These are phyloP conservation scores for Cyphomyrus discorhynchus DNA, from an alignment of 2,113 vertebrate species.

Conservation along the genomic window DNA sequence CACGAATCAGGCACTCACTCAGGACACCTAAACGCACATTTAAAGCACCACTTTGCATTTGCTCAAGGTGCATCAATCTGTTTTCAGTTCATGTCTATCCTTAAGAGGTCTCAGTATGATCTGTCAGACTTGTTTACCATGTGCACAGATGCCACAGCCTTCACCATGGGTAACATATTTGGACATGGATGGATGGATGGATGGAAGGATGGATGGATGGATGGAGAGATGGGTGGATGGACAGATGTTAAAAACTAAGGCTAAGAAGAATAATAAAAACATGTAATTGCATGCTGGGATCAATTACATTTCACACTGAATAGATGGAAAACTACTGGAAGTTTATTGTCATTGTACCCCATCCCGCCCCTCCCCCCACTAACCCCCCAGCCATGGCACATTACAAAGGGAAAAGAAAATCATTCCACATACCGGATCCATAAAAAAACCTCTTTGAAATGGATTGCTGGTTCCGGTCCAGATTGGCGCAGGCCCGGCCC, in stretches of 20 bases:
- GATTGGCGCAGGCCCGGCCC: constrained; percentile 61
- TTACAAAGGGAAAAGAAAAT: constrained; percentile 70
- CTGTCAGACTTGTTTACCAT: neutral
- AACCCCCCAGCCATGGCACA: constrained; percentile 49
- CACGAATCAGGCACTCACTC: neutral
- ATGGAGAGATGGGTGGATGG: neutral
- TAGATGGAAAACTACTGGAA: constrained; percentile 13
- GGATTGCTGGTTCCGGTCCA: constrained; percentile 64
- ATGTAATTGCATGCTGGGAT: neutral
- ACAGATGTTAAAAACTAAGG: neutral
- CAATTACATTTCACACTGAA: constrained; percentile 1
- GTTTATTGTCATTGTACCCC: neutral
- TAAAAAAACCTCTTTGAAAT: constrained; percentile 64
- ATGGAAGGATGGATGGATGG: neutral
- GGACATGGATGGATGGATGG: neutral
- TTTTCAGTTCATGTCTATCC: neutral
- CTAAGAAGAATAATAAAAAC: neutral
- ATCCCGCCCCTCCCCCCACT: neutral
- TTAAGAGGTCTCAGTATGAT: neutral
- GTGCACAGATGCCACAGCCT: neutral
- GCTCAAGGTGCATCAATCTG: neutral
- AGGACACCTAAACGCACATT: neutral
- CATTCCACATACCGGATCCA: constrained; percentile 69
- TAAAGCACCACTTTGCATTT: neutral
- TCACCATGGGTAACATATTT: neutral